Conservation (phyloP, 2,888 invertebrate genomes). For the Pammene aurita region DNA sequence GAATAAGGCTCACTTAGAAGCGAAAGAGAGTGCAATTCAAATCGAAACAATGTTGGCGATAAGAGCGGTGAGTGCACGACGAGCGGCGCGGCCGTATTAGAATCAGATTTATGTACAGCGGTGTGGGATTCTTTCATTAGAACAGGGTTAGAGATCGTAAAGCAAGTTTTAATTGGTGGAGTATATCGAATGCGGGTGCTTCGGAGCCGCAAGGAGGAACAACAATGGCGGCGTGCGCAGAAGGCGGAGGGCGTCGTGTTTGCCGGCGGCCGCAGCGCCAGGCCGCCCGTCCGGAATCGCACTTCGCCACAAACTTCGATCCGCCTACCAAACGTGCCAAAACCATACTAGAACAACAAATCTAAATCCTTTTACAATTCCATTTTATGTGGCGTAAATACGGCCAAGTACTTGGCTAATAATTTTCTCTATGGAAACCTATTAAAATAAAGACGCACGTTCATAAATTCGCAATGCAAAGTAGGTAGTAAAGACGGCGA, state of each 20-base stretch:
- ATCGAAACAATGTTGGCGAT: conserved; percentile 51
- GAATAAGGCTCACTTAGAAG: conserved; percentile 48
- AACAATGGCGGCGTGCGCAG: conserved; percentile 75
- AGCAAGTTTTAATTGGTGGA: conserved; percentile 71
- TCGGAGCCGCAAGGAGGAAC: conserved; percentile 51
- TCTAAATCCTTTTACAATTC: conserved; percentile 30
- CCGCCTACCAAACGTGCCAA: conserved; percentile 54
- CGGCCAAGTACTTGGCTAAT: background rate
- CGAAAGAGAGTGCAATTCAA: conserved; percentile 47
- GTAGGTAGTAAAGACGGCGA: conserved; percentile 47
- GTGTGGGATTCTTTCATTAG: conserved; percentile 64
- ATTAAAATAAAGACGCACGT: conserved; percentile 35
- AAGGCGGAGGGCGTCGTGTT: conserved; percentile 73
- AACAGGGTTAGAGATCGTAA: conserved; percentile 64
- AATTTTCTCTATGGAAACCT: conserved; percentile 8
- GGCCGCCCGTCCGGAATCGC: conserved; percentile 64
- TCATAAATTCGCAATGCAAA: conserved; percentile 52
- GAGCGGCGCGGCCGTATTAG: conserved; percentile 50
- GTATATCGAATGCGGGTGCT: conserved; percentile 55
- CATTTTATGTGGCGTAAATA: conserved; percentile 2
- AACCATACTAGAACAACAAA: conserved; percentile 46
- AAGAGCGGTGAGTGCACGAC: conserved; percentile 39
- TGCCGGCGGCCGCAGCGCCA: conserved; percentile 64
- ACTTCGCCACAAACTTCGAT: conserved; percentile 58
- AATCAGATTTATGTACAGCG: conserved; percentile 54